These are phyloP conservation scores for Mactromeris polynyma DNA, from an alignment of 2,888 invertebrate species.

Conservation along the genomic window DNA sequence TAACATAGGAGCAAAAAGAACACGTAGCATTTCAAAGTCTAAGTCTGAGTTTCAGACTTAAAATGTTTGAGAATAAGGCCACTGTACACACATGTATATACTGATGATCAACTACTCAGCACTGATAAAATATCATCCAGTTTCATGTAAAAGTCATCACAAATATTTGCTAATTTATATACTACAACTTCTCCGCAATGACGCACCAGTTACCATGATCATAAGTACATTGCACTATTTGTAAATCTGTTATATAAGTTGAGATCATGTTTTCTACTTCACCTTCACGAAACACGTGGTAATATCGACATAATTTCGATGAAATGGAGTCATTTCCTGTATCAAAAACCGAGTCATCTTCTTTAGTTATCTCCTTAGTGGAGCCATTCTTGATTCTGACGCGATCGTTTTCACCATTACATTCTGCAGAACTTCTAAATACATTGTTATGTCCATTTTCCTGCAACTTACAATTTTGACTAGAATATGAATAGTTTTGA, in stretches of 20 bases:
- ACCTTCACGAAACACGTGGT: conserved; percentile 96
- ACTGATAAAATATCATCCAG: too few species aligned
- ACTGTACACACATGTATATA: too few species aligned
- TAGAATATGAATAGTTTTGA: neutral
- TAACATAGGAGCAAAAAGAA: too few species aligned
- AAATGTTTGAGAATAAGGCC: too few species aligned
- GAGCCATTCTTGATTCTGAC: neutral
- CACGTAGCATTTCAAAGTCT: too few species aligned
- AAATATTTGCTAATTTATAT: neutral
- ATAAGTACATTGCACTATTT: conserved; percentile 92
- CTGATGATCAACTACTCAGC: too few species aligned
- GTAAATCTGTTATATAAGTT: conserved; percentile 84
- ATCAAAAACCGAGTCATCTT: conserved; percentile 40
- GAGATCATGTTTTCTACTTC: conserved; percentile 89
- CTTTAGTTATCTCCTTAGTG: neutral
- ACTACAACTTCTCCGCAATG: conserved; percentile 90
- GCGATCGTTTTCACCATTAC: neutral
- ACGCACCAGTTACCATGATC: conserved; percentile 99
- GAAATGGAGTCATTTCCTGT: conserved; percentile 23
- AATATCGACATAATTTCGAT: conserved; percentile 91
- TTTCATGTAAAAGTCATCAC: too few species aligned
- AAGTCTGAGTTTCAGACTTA: too few species aligned
- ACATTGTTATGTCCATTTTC: neutral
- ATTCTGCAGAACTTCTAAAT: neutral
- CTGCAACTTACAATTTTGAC: neutral